These are phyloP conservation scores for Drosophila flavopinicola DNA, from an alignment of 2,888 invertebrate genomes.

Conservation along the genomic window DNA sequence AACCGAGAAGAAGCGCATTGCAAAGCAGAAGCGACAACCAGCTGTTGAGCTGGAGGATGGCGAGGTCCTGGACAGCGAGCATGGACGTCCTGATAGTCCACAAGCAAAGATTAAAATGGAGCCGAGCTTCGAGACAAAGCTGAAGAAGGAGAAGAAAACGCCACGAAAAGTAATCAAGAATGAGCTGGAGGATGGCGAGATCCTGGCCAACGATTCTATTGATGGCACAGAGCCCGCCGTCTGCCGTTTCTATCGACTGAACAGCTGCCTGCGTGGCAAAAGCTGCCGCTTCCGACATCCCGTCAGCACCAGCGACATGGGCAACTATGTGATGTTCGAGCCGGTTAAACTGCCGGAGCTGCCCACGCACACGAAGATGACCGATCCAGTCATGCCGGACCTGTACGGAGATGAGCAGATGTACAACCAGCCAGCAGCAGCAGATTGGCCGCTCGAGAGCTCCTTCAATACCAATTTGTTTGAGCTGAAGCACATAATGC, in stretches of 20 bases:
- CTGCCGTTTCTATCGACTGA: constrained; percentile 33
- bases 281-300: constrained; percentile 46
- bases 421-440: too few relatives aligned
- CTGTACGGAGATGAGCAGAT: too few relatives aligned
- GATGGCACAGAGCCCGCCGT: not conserved
- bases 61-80: too few relatives aligned
- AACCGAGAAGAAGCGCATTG: too few relatives aligned
- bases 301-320: not conserved
- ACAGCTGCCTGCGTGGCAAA: constrained; percentile 36
- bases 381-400: not conserved
- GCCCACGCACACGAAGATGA: too few relatives aligned
- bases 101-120: too few relatives aligned
- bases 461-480: constrained; percentile 22
- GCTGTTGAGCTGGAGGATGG: too few relatives aligned
- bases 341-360: constrained; percentile 1
- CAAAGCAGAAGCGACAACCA: too few relatives aligned
- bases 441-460: not conserved
- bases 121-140: too few relatives aligned
- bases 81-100: too few relatives aligned
- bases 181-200: constrained; percentile 58
- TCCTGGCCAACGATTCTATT: constrained; percentile 5
- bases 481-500: constrained; percentile 10
- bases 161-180: too few relatives aligned
- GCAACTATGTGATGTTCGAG: constrained; percentile 64
- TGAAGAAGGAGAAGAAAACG: not conserved